These are phyloP conservation scores for Leucopsar rothschildi DNA, from an alignment of 2,113 vertebrate species.

Conservation along the genomic window DNA sequence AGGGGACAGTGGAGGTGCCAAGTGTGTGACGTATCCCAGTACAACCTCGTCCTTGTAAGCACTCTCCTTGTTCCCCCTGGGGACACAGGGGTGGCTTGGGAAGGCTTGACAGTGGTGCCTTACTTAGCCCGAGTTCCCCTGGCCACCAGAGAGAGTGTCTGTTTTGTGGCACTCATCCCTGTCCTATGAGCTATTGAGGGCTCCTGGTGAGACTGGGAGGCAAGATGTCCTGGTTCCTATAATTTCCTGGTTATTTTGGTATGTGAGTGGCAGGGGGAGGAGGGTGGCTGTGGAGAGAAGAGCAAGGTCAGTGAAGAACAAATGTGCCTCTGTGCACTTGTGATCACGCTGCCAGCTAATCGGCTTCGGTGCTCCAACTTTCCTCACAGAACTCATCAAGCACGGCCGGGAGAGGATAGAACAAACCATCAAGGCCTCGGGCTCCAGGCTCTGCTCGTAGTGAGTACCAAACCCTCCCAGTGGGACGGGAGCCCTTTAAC, in stretches of 20 bases:
- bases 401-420: slow-evolving; percentile 55
- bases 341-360: not conserved
- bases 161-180: not conserved
- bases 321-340: slow-evolving; percentile 51
- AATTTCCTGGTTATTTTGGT: slow-evolving; percentile 60
- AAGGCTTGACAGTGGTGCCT: not conserved
- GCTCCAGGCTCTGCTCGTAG: slow-evolving; percentile 55
- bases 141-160: not conserved
- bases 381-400: slow-evolving; percentile 52
- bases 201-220: slow-evolving; percentile 1
- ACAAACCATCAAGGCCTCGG: slow-evolving; percentile 52
- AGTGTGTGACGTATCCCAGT: not conserved
- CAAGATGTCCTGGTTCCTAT: slow-evolving; percentile 48
- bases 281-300: slow-evolving; percentile 6
- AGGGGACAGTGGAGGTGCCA: slow-evolving; percentile 25
- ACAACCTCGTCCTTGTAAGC: slow-evolving; percentile 2
- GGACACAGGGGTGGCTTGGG: not conserved
- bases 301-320: slow-evolving; percentile 66
- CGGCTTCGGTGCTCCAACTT: slow-evolving; percentile 11
- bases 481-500: slow-evolving; percentile 42
- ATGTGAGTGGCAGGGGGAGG: slow-evolving; percentile 49
- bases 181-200: slow-evolving; percentile 12
- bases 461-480: slow-evolving; percentile 10
- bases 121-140: not conserved
- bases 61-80: not conserved